Evolutionary conservation across 2,113 vertebrate genomes (phyloP).

Genomic region (Callocephalon fimbriatum): DNA sequence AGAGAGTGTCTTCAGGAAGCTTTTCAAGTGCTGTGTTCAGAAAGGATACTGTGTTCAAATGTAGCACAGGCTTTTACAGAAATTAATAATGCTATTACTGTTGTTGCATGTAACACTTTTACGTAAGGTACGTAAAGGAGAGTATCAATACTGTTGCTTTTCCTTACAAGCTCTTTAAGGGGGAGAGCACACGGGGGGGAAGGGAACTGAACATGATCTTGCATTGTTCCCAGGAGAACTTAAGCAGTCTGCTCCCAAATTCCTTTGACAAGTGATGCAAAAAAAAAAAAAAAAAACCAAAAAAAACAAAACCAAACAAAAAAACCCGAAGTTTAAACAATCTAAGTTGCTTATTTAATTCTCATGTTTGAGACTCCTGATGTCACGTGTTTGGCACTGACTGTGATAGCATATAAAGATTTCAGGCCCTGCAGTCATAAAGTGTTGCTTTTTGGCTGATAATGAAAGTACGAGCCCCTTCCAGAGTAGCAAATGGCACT

Average conservation of each 20-base stretch:
- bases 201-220: neutral
- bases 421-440: neutral
- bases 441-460: slow-evolving; percentile 9
- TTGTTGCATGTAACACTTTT: neutral
- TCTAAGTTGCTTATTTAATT: neutral
- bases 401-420: neutral
- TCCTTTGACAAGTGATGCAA: neutral
- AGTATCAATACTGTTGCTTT: neutral
- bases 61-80: neutral
- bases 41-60: neutral
- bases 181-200: neutral
- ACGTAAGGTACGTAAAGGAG: neutral
- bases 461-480: neutral
- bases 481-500: neutral
- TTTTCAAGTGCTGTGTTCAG: neutral
- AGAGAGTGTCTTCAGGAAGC: neutral
- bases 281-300: neutral
- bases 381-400: neutral
- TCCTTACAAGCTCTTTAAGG: neutral
- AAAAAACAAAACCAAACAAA: no score
- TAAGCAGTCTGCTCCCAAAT: neutral
- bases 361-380: neutral
- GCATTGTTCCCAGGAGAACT: neutral
- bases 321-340: neutral
- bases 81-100: neutral